phyloP scores from a whole-genome alignment of 1,140 invertebrate species.

The Idris sp. region DNA sequence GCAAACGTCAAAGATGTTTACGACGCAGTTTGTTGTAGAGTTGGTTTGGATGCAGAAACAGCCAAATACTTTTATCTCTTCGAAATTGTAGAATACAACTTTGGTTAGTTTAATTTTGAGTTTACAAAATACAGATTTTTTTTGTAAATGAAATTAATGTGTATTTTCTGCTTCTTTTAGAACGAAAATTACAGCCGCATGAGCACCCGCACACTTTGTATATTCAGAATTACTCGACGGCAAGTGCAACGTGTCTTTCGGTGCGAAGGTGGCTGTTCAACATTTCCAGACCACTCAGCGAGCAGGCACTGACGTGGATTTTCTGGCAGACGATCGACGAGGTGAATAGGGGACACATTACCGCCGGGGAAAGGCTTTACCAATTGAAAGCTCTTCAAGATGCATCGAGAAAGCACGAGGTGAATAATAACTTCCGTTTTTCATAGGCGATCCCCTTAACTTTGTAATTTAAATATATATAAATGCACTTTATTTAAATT shows the following conservation, averaged over 20 bases:
- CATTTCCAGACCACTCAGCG: conserved; percentile 80
- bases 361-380: conserved; percentile 92
- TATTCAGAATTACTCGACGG: conserved; percentile 99
- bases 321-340: conserved; percentile 95
- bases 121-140: too few relatives aligned
- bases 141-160: too few relatives aligned
- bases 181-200: conserved; percentile 94
- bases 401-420: conserved; percentile 89
- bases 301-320: conserved; percentile 84
- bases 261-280: conserved; percentile 97
- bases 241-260: conserved; percentile 95
- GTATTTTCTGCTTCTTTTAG: conserved; percentile 77
- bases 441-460: too few relatives aligned
- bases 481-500: too few relatives aligned
- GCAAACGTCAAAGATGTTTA: conserved; percentile 95
- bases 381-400: conserved; percentile 97
- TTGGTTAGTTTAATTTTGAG: conserved; percentile 80
- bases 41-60: conserved; percentile 87
- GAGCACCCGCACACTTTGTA: conserved; percentile 98
- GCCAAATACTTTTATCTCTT: conserved; percentile 97
- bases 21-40: conserved; percentile 91
- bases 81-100: conserved; percentile 98
- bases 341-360: conserved; percentile 94
- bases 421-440: conserved; percentile 63
- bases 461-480: too few relatives aligned